Evolutionary conservation across 1,140 invertebrate genomes (phyloP).

Genomic region (Heliconius eleuchia): DNA sequence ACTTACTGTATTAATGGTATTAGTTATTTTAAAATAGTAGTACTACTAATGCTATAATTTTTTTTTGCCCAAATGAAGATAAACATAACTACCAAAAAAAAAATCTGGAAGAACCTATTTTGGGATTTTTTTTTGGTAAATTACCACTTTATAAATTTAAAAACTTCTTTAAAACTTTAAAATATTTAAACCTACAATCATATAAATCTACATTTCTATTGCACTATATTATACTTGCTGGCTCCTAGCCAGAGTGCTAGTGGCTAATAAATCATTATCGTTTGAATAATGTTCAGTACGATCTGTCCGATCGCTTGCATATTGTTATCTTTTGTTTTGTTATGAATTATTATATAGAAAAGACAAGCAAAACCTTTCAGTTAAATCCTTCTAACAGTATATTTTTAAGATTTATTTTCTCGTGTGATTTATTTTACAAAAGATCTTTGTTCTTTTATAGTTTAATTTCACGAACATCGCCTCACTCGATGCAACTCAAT

Average conservation of each 20-base stretch:
- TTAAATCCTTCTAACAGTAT: not conserved
- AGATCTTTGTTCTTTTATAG: not conserved
- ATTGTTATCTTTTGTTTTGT: constrained; percentile 11
- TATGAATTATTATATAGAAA: not conserved
- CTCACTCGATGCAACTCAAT: constrained; percentile 19
- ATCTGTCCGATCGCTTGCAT: not conserved
- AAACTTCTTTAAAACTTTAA: too few species aligned
- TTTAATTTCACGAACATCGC: not conserved
- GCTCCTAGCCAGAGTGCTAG: not conserved
- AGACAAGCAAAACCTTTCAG: not conserved
- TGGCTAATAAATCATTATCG: constrained; percentile 1
- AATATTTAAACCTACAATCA: too few species aligned
- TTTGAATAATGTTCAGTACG: not conserved
- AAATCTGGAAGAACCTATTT: too few species aligned
- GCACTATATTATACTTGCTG: not conserved
- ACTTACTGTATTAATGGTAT: too few species aligned
- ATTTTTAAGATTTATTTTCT: not conserved
- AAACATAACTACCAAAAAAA: too few species aligned
- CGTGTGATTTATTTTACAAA: not conserved
- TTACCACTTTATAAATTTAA: too few species aligned
- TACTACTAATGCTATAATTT: too few species aligned
- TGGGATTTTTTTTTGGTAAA: too few species aligned
- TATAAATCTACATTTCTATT: not conserved
- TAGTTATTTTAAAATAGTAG: too few species aligned
- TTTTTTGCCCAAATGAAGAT: too few species aligned